Evolutionary conservation across 2,797 vertebrate species (phyloP), one percentile per base, ranked within the genome.

Genomic region (Thaleichthys pacificus): DNA sequence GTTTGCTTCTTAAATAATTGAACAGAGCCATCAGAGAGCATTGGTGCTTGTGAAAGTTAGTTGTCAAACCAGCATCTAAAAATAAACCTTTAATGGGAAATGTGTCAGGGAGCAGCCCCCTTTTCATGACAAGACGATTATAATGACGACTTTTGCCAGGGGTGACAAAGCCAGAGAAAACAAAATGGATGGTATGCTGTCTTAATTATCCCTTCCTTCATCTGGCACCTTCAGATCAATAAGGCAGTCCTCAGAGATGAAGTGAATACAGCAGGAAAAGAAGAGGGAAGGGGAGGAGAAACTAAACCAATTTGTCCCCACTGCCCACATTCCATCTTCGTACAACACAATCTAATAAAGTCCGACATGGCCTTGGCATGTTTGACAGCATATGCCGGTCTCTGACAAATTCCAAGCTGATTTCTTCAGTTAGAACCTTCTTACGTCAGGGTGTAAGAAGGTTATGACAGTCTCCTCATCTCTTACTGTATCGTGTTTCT

Each of bases 271-370:
- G 42, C 42, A 32, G 78, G 9, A 62, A 82, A 61, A 70, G 68
- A 56, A 19, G 38, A 35, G 42, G 5, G 21, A 61, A 54, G 28
- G 60, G 42, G 47, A 49, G 30, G 0, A 28, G 12, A 22, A 30
- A 56, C 32, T 8, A 35, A 35, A 35, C 5, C 86, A 61, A 84
- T 81, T 76, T 72, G 17, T 67, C 74, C 81, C 72, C 14, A 1
- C 5, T 68, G 73, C 81, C 73, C 14, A 2, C 7, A 51, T 69
- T 64, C 84, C 89, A 91, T 93, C 91, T 85, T 84, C 89, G 89
- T 85, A 85, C 86, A 87, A 86, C 35, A 77, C 85, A 4, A 87
- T 88, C 69, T 93, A 89, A 89, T 91, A 8, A 14, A 47, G 32
- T 35, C 32, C 2, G 9, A 47, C 42, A 47, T 47, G 42, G 11